Conservation (phyloP, 1,140 invertebrate species). For the Micrasema minimum region DNA sequence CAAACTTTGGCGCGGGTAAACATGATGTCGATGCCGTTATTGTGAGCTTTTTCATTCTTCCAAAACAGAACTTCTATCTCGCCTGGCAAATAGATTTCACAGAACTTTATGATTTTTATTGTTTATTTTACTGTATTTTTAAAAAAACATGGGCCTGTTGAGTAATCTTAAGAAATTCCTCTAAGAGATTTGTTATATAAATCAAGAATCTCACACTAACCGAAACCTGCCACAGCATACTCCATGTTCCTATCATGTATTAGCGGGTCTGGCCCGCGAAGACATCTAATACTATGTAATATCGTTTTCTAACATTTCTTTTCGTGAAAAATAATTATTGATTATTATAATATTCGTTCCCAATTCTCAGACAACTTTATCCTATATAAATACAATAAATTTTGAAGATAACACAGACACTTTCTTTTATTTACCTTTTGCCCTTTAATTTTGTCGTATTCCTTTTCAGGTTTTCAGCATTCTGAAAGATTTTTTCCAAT, state of each 20-base stretch:
- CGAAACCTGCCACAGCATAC: slow-evolving; percentile 15
- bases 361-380: slow-evolving; percentile 54
- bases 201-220: slow-evolving; percentile 2
- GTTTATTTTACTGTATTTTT: too few species aligned
- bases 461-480: too few species aligned
- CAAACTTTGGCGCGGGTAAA: too few species aligned
- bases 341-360: slow-evolving; percentile 54
- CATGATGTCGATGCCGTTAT: too few species aligned
- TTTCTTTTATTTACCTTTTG: slow-evolving; percentile 17
- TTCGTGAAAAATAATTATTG: slow-evolving; percentile 48
- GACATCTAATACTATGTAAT: slow-evolving; percentile 6
- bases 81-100: too few species aligned
- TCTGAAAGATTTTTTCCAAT: too few species aligned
- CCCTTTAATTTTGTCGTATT: too few species aligned
- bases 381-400: slow-evolving; percentile 54
- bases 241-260: slow-evolving; percentile 19
- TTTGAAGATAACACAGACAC: slow-evolving; percentile 51
- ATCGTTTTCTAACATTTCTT: slow-evolving; percentile 46
- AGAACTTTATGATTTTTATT: too few species aligned
- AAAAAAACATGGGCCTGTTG: too few species aligned
- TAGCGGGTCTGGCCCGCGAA: slow-evolving; percentile 10
- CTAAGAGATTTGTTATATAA: slow-evolving; percentile 21
- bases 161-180: slow-evolving; percentile 24
- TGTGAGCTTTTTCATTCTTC: too few species aligned
- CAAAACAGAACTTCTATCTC: too few species aligned